These are phyloP conservation scores for Bubo bubo DNA, from an alignment of 2,113 vertebrate species.

Conservation along the genomic window DNA sequence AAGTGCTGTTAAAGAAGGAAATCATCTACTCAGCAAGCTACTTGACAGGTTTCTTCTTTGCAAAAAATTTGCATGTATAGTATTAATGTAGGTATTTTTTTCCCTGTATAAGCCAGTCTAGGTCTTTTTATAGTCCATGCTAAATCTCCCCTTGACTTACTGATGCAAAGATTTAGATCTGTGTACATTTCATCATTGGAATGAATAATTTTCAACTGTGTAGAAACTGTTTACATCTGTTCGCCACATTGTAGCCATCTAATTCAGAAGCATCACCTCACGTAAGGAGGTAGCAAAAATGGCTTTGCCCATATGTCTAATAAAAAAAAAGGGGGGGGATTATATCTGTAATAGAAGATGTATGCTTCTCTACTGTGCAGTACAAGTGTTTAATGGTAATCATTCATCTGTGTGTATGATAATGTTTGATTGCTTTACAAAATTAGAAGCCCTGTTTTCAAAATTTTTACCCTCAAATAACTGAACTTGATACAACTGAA, in stretches of 20 bases:
- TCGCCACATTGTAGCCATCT: neutral
- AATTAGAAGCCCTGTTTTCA: neutral
- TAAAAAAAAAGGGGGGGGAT: neutral
- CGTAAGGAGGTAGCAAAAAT: neutral
- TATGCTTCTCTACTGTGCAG: neutral
- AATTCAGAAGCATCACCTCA: neutral
- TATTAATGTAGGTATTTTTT: neutral
- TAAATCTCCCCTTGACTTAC: neutral
- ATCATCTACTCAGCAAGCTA: neutral
- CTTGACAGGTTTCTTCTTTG: neutral
- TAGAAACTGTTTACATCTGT: neutral
- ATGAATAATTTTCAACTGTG: neutral
- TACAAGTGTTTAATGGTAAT: neutral
- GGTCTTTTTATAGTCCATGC: neutral
- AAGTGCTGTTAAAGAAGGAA: neutral
- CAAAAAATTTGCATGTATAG: neutral
- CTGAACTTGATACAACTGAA: slow-evolving; percentile 1
- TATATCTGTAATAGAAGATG: neutral
- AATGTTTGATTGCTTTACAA: neutral
- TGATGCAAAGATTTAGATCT: neutral
- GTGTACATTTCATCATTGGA: neutral
- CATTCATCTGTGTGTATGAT: neutral
- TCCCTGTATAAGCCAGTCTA: neutral
- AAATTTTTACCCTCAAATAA: slow-evolving; percentile 14
- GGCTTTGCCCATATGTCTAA: neutral